These are phyloP conservation scores for Chloroceryle amazona DNA, from an alignment of 2,797 vertebrate species.

Conservation along the genomic window DNA sequence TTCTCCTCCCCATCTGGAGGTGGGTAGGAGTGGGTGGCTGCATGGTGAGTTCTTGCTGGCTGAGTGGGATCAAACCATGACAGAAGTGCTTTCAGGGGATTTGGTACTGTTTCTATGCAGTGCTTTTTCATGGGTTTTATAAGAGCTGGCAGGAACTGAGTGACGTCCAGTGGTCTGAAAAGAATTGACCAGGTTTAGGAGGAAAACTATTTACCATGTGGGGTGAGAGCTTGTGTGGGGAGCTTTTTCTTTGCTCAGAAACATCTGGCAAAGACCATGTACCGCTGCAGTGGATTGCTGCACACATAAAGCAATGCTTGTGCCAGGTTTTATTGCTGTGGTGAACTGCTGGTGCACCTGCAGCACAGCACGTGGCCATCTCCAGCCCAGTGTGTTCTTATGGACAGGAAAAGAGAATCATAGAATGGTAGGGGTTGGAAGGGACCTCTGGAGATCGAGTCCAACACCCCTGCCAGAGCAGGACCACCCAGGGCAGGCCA, in stretches of 20 bases:
- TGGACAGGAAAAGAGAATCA: not conserved
- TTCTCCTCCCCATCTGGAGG: not conserved
- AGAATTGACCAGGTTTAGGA: not conserved
- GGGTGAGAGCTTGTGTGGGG: not conserved
- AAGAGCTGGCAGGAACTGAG: not conserved
- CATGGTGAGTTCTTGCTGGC: too few species aligned
- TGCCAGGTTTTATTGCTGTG: not conserved
- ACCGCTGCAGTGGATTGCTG: not conserved
- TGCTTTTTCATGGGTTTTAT: not conserved
- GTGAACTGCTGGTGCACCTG: rapidly evolving
- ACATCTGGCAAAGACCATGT: not conserved
- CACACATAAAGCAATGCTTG: not conserved
- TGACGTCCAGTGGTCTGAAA: not conserved
- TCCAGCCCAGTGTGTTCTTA: rapidly evolving
- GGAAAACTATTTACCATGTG: not conserved
- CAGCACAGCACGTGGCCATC: rapidly evolving
- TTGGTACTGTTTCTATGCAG: not conserved
- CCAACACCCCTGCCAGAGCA: too few species aligned
- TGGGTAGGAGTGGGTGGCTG: not conserved
- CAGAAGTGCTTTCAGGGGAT: not conserved
- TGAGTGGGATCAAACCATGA: not conserved
- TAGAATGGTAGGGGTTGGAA: too few species aligned
- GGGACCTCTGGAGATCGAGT: too few species aligned
- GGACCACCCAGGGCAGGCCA: too few species aligned
- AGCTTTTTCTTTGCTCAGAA: not conserved